Evolutionary conservation across 2,888 invertebrate genomes (phyloP).

Genomic region (Ectropis crepuscularia): DNA sequence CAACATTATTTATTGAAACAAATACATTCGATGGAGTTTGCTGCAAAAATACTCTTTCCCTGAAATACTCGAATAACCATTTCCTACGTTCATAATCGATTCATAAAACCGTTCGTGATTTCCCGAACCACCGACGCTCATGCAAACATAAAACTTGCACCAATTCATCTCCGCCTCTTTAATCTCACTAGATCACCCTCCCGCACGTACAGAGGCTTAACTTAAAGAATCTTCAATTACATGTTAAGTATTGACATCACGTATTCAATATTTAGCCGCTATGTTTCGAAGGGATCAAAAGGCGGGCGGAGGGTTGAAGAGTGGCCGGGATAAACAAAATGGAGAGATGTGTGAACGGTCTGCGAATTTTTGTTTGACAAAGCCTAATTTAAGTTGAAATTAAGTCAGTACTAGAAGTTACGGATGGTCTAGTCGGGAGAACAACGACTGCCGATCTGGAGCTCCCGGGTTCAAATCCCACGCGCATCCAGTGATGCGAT

Average conservation of each 20-base stretch:
- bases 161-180: conserved; percentile 18
- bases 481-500: too few species aligned
- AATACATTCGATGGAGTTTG: too few species aligned
- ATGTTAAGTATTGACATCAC: conserved; percentile 46
- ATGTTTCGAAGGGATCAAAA: conserved; percentile 53
- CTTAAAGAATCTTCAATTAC: conserved; percentile 41
- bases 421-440: too few species aligned
- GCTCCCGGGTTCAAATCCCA: too few species aligned
- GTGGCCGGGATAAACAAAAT: conserved; percentile 11
- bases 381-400: background rate
- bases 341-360: conserved; percentile 6
- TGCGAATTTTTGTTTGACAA: background rate
- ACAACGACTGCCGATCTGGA: too few species aligned
- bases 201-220: conserved; percentile 37
- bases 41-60: too few species aligned
- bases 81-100: background rate
- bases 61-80: background rate
- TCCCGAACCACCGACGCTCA: conserved; percentile 1
- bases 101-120: background rate
- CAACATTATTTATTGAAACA: too few species aligned
- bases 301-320: conserved; percentile 25
- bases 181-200: conserved; percentile 21
- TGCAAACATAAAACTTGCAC: background rate
- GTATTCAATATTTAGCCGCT: conserved; percentile 56
- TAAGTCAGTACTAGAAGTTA: background rate